Evolutionary conservation across 1,140 invertebrate genomes (phyloP), one percentile per base, ranked within the genome.

Genomic region (Zophobas morio): DNA sequence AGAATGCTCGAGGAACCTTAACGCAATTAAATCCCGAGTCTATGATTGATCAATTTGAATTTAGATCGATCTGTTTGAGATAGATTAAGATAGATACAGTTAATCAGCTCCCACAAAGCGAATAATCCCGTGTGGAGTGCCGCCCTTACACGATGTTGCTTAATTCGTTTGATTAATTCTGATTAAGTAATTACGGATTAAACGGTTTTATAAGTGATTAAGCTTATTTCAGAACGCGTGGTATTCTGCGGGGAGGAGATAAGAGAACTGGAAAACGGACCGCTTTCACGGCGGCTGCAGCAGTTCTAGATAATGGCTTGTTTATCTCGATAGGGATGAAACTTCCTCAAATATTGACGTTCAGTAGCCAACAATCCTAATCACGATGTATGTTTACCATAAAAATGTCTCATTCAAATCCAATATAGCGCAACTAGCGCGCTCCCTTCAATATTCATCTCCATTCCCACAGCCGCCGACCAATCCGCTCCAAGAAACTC

Each of bases 51-150:
- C 80, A 78, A 81, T 80, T 80, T 78, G 80, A 81, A 81, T 81
- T 81, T 80, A 81, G 77, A 80, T 81, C 80, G 78, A 81, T 81
- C 77, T 79, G 74, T 80, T 79, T 81, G 80, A 76, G 72, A 70
- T 73, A 71, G 77, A 81, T 81, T 81, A 78, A 78, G 76, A 81
- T 78, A 81, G 77, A 80, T 81, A 80, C 78, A 77, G 80, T 81
- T 79, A 80, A 79, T 81, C 76, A 76, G 76, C 56, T 78, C 42
- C 74, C 72, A 81, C 74, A 81, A 60, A 77, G 76, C 54, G 66
- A 71, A 72, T 71, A 76, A 57, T 71, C 51, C 51, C 49, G 40
- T 54, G 60, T 71, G 42, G 76, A 76, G 75, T 74, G 70, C 42
- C 49, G 53, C 70, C 34, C 54, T 78, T 73, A 47, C 70, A 74